Evolutionary conservation across 2,888 invertebrate genomes (phyloP).

Genomic region (Drosophila siamana): DNA sequence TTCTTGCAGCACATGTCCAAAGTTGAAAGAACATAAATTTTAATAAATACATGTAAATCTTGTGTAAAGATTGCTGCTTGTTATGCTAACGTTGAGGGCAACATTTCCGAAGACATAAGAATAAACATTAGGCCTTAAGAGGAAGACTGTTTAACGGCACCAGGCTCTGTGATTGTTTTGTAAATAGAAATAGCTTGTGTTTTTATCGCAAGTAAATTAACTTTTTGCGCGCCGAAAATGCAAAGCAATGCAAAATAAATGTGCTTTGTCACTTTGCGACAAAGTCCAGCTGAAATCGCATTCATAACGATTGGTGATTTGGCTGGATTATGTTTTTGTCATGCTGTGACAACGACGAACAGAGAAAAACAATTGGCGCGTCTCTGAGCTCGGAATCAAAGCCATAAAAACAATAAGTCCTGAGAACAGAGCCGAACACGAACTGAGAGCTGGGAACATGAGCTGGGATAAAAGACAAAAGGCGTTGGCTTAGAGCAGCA

Average conservation of each 20-base stretch:
- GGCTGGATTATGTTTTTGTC: conserved; percentile 22
- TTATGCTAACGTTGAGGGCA: too few species aligned
- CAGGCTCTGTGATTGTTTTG: too few species aligned
- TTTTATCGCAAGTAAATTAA: conserved; percentile 2
- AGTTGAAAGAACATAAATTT: too few species aligned
- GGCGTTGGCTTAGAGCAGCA: conserved; percentile 3
- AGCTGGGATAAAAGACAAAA: conserved; percentile 4
- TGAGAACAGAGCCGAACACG: background rate
- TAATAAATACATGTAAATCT: too few species aligned
- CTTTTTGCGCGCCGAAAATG: background rate
- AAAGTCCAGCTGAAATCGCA: conserved; percentile 1
- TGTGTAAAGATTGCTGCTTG: too few species aligned
- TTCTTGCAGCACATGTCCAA: too few species aligned
- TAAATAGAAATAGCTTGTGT: background rate
- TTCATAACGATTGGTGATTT: conserved; percentile 22
- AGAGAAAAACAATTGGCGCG: conserved; percentile 40
- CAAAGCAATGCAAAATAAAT: conserved; percentile 9
- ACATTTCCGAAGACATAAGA: background rate
- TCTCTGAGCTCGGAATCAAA: conserved; percentile 25
- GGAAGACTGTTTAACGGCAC: too few species aligned
- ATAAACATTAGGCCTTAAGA: background rate
- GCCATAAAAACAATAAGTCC: conserved; percentile 38
- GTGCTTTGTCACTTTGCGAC: background rate
- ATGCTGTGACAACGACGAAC: conserved; percentile 2
- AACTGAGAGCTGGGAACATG: too few species aligned